Base-by-base conservation (phyloP, 2,888 invertebrate genomes). In the Clepsis dumicolana region DNA sequence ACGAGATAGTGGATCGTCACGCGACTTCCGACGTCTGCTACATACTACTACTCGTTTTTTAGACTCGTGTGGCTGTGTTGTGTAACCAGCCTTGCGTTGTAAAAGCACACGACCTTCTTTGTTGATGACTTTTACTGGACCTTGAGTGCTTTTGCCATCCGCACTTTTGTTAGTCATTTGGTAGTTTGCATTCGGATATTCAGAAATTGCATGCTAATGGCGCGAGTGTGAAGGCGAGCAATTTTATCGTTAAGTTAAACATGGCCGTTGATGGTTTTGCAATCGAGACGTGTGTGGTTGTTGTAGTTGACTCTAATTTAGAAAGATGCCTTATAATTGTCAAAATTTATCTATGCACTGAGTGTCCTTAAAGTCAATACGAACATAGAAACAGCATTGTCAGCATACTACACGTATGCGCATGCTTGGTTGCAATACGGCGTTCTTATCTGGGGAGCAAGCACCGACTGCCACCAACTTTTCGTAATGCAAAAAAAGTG, bases 21-120 rank as follows among this genome's bases (percentile, higher is more conserved):
- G 60, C 60, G 48, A 61, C 18, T 56, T 25, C 60, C 48, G 25
- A 48, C 10, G 41, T 41, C 35, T 24, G 12, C 10, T n/a, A n/a
- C n/a, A n/a, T n/a, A n/a, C n/a, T n/a, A n/a, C 35, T 35, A 38
- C 21, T 8, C 24, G 38, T 12, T 10, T 27, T 27, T 61, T 5
- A 25, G n/a, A 52, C 41, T 44, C 59, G 8, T 61, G 60, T 38
- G 14, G 62, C 21, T 18, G 48, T 48, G 12, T 68, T 68, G 63
- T 53, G 68, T 59, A 68, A 68, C 52, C 63, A 59, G 48, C 68
- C 68, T 68, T 68, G 68, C 32, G 12, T 35, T 12, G 62, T 56
- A 63, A 63, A 59, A 68, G 67, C 59, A 41, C 21, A 1, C 41
- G 63, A 59, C 68, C 68, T 68, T 63, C 62, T 57, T 21, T 18